Conservation (phyloP, 2,113 vertebrate species). For the Typhlomys cinereus region DNA sequence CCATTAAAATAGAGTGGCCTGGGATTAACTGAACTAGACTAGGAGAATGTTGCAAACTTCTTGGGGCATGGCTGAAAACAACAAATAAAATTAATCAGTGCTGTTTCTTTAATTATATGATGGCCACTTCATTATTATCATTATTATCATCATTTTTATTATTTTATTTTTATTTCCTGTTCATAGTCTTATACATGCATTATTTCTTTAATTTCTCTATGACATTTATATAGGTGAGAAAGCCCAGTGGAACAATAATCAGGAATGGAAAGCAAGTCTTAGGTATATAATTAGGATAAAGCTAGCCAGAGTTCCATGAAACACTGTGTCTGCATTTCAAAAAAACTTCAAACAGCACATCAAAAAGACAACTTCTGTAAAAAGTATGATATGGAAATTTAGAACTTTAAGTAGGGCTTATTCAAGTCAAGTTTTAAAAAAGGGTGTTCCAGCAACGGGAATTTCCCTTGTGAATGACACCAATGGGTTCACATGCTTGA, state of each 20-base stretch:
- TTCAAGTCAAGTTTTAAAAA: background rate
- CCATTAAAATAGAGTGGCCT: background rate
- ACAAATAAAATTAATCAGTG: background rate
- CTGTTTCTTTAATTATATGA: background rate
- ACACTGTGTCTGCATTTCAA: no score
- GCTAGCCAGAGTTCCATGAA: background rate
- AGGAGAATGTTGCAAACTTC: background rate
- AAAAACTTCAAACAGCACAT: no score
- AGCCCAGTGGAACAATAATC: background rate
- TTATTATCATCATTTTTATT: no score
- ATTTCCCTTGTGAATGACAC: background rate
- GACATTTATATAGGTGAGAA: background rate
- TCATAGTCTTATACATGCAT: background rate
- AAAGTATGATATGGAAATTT: background rate
- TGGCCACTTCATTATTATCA: background rate
- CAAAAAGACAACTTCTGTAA: background rate
- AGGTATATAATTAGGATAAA: background rate
- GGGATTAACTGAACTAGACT: background rate
- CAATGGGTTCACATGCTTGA: background rate
- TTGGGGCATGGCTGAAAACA: background rate
- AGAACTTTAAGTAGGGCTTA: background rate
- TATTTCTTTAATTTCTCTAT: background rate
- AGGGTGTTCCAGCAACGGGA: background rate
- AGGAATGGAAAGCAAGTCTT: background rate
- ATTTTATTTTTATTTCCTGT: no score